Evolutionary conservation across 1,140 invertebrate species (phyloP).

Genomic region (Aphaenogaster floridana): DNA sequence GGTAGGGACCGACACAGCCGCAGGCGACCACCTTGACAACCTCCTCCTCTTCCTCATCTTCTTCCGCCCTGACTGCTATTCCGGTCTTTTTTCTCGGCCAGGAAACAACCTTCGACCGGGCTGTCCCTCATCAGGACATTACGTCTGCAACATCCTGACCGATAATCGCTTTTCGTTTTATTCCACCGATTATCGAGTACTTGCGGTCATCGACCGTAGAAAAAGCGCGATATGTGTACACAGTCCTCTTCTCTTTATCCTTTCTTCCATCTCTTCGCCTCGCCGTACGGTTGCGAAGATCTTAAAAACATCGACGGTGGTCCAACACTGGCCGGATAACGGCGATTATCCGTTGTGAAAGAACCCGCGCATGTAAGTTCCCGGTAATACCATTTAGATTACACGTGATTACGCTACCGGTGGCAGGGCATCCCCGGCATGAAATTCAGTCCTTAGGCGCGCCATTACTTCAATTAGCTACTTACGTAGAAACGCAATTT

Average conservation of each 20-base stretch:
- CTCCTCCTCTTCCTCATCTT: conserved; percentile 35
- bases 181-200: conserved; percentile 27
- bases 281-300: conserved; percentile 15
- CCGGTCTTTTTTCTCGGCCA: conserved; percentile 44
- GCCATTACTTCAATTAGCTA: conserved; percentile 61
- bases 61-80: conserved; percentile 59
- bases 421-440: conserved; percentile 37
- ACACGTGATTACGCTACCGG: conserved; percentile 58
- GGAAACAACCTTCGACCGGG: conserved; percentile 67
- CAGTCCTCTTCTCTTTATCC: not conserved
- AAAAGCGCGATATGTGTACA: conserved; percentile 37
- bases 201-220: conserved; percentile 21
- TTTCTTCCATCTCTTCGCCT: not conserved
- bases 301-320: conserved; percentile 61
- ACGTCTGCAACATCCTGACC: conserved; percentile 63
- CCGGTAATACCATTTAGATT: conserved; percentile 62
- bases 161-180: conserved; percentile 61
- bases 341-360: conserved; percentile 58
- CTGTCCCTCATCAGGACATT: conserved; percentile 70
- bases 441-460: conserved; percentile 60
- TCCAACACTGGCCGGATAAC: conserved; percentile 51
- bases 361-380: conserved; percentile 60
- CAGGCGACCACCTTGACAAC: conserved; percentile 43
- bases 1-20: conserved; percentile 29
- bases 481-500: conserved; percentile 55